Evolutionary conservation across 1,140 invertebrate genomes (phyloP).

Genomic region (Monochamus saltuarius): DNA sequence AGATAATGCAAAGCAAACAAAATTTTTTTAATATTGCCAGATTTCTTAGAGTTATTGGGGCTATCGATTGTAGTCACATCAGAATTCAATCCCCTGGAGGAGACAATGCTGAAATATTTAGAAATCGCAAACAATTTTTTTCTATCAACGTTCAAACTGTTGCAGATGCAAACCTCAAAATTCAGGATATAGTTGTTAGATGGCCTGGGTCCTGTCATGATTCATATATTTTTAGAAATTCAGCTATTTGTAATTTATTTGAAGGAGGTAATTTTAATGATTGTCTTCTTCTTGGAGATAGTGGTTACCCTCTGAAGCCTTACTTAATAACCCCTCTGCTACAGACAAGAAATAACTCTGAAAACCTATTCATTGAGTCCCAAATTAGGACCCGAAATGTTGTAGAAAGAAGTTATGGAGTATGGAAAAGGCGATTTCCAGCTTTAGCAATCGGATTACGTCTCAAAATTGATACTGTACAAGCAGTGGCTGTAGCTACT

Average conservation of each 20-base stretch:
- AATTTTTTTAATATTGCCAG: not conserved
- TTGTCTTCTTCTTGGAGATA: not conserved
- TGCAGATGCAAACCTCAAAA: slow-evolving; percentile 18
- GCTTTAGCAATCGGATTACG: not conserved
- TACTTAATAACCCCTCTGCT: not conserved
- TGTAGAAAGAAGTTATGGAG: not conserved
- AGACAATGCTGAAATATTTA: slow-evolving; percentile 41
- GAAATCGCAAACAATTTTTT: slow-evolving; percentile 46
- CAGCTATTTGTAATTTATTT: not conserved
- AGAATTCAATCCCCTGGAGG: slow-evolving; percentile 30
- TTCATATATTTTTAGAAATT: not conserved
- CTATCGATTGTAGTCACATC: not conserved
- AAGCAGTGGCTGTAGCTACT: not conserved
- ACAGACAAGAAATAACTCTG: not conserved
- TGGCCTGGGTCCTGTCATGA: no score
- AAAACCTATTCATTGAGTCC: not conserved
- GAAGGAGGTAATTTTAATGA: not conserved
- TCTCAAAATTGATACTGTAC: not conserved
- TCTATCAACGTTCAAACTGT: slow-evolving; percentile 47
- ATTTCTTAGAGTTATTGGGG: not conserved
- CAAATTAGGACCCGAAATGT: not conserved
- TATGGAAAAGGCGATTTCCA: not conserved
- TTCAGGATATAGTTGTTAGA: no score
- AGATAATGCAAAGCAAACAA: not conserved
- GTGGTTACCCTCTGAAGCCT: not conserved